phyloP scores from a whole-genome alignment of 2,888 invertebrate genomes.

The Hecatera dysodea region DNA sequence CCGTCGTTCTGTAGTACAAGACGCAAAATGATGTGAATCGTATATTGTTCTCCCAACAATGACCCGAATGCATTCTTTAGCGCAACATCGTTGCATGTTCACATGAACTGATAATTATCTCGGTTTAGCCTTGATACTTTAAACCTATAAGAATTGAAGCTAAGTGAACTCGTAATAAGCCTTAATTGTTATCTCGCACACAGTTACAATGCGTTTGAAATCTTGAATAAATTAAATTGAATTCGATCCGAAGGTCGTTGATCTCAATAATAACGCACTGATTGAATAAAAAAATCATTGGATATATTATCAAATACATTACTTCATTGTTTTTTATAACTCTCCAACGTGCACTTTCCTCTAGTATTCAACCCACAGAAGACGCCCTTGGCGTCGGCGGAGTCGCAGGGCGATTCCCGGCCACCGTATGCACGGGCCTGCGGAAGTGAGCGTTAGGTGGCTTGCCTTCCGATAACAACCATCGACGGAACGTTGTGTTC shows the following conservation, averaged over 20 bases:
- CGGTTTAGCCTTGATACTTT: conserved; percentile 64
- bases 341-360: not conserved
- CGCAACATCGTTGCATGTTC: conserved; percentile 69
- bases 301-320: conserved; percentile 7
- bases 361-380: too few relatives aligned
- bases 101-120: conserved; percentile 63
- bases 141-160: conserved; percentile 52
- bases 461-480: too few relatives aligned
- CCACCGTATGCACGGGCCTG: too few relatives aligned
- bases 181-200: conserved; percentile 43
- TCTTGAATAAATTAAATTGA: conserved; percentile 13
- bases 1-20: conserved; percentile 60
- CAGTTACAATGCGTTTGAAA: conserved; percentile 33
- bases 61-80: conserved; percentile 72
- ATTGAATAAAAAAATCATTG: conserved; percentile 7
- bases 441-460: too few relatives aligned
- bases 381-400: too few relatives aligned
- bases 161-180: conserved; percentile 54
- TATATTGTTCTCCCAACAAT: conserved; percentile 72
- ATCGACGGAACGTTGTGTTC: too few relatives aligned
- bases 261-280: conserved; percentile 19
- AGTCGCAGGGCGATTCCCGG: too few relatives aligned
- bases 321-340: conserved; percentile 1
- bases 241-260: conserved; percentile 23
- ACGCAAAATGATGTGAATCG: conserved; percentile 65